Evolutionary conservation across 2,888 invertebrate genomes (phyloP), one percentile per base, ranked within the genome.

Genomic region (Eupithecia abbreviata): DNA sequence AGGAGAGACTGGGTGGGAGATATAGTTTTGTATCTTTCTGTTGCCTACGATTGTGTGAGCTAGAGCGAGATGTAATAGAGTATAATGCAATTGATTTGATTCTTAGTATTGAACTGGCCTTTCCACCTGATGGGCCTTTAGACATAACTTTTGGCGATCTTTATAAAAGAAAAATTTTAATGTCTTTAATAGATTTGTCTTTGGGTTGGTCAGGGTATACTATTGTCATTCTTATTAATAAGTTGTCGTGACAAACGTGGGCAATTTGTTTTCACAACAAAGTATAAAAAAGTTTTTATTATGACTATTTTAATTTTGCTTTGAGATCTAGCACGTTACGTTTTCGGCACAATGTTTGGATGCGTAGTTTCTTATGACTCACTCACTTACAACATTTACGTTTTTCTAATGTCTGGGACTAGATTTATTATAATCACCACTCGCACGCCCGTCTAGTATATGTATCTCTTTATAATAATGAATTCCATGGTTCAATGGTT

Each of bases 341-440:
- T 71, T 68, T 62, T 76, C 30, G 51, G 72, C 71, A 69, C 71
- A 72, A 45, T 72, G 75, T 74, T 74, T 72, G 65, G 62, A 72
- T 75, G 71, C 75, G 75, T 67, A 73, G 72, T 71, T 68, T 78
- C 43, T 73, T 74, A 72, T 72, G 75, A 72, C 73, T 72, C 71
- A 72, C 58, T 65, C 73, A 65, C 66, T 13, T 42, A 75, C 68
- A 47, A 43, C 4, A 45, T 65, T 58, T 30, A 30, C 30, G 71
- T 72, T 79, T 75, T 69, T 75, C 12, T 72, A 55, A 30, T 73
- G 71, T 79, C 74, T 75, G 75, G 65, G 41, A 65, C 49, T 71
- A 70, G 58, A 73, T 79, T 75, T 79, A 77, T 79, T 75, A 69
- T 18, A 75, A 73, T 79, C 72, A 41, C 69, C 49, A 43, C 43